Conservation (phyloP, 2,113 vertebrate genomes). For the Hypocryptadius cinnamomeus region DNA sequence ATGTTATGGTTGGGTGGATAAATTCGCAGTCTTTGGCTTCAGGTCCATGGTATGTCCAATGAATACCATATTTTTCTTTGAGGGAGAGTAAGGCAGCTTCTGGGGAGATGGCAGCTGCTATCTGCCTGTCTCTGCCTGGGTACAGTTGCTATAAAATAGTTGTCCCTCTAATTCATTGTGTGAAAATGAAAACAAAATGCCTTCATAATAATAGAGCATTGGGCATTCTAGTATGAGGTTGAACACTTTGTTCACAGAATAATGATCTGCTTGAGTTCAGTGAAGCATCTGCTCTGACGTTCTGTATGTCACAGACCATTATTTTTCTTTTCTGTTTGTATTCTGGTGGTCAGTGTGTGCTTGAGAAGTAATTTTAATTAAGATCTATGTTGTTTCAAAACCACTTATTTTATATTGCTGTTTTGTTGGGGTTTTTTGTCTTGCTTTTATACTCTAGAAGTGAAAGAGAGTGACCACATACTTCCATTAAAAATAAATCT, state of each 20-base stretch:
- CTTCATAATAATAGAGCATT: neutral
- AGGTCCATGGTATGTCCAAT: neutral
- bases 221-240: neutral
- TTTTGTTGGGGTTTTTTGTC: neutral
- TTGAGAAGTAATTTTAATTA: neutral
- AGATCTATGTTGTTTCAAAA: neutral
- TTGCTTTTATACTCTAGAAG: neutral
- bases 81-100: neutral
- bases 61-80: neutral
- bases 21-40: neutral
- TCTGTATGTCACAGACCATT: neutral
- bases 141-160: neutral
- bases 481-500: neutral
- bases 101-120: neutral
- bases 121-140: neutral
- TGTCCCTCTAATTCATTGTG: neutral
- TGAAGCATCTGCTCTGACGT: neutral
- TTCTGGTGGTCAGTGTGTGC: neutral
- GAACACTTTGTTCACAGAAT: neutral
- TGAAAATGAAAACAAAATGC: neutral
- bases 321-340: neutral
- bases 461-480: neutral
- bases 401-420: neutral
- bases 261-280: neutral
- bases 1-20: neutral